Base-by-base conservation (phyloP, 2,797 vertebrate species). In the Anguilla marmorata region DNA sequence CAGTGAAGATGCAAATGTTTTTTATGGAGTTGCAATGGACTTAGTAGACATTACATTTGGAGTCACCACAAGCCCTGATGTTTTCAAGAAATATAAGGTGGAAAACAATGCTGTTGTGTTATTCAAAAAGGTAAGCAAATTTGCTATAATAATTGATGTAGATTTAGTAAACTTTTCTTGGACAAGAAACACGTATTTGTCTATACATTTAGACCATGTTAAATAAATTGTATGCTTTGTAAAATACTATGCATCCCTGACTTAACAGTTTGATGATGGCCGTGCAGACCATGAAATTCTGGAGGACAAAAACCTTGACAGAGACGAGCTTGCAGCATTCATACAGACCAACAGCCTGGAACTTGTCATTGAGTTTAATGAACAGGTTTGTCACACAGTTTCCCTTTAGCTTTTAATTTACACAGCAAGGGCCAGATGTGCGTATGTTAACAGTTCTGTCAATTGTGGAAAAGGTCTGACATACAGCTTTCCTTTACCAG, bases 101-200 rank as follows among this genome's bases (percentile, higher is more conserved):
- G 92, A 94, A 0, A 86, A 60, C 0, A 94, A 96, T 91, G 94
- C 96, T 0, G 89, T 98, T 87, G 95, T 97, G 85, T 94, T 99
- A 33, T 98, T 99, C 90, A 98, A 98, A 91, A 97, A 98, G 96
- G 98, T 98, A 88, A 27, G 14, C 19, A 72, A 19, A 27, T 48
- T 33, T 48, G 33, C 3, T 48, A 37, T 48, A 48, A 50, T 50
- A 48, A 24, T 21, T 48, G 19, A 6, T n/a, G n/a, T n/a, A n/a
- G 16, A 50, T 45, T 2, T 0, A 82, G 1, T 48, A 24, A 24
- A 9, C 9, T 33, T 48, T 24, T 24, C 21, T 82, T 79, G 12
- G 19, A 21, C 4, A 11, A 82, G 76, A 21, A 41, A 80, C 37
- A 48, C 33, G 24, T 24, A 82, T 50, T 11, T 50, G 19, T 82